These are phyloP conservation scores for Rhadinocentrus ornatus DNA, from an alignment of 2,797 vertebrate species.

Conservation along the genomic window DNA sequence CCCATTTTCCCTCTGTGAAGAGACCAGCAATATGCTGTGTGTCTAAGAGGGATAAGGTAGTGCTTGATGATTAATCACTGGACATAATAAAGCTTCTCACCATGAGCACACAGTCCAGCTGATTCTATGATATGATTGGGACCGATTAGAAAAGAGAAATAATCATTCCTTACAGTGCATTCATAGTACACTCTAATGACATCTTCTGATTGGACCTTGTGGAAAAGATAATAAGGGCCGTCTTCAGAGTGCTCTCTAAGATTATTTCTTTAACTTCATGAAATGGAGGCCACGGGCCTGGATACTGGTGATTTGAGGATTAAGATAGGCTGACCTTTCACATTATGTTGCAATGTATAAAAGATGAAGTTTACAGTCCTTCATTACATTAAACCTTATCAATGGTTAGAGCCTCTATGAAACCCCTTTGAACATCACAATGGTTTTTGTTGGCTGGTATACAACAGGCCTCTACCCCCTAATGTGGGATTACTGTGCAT, in stretches of 20 bases:
- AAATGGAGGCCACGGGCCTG: conserved; percentile 77
- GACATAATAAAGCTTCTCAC: conserved; percentile 79
- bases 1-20: conserved; percentile 51
- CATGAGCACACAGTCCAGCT: conserved; percentile 73
- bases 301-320: conserved; percentile 84
- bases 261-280: conserved; percentile 84
- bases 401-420: conserved; percentile 76
- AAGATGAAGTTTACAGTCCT: conserved; percentile 82
- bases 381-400: conserved; percentile 84
- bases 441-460: conserved; percentile 62
- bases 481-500: conserved; percentile 77
- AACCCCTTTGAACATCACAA: conserved; percentile 78
- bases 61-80: conserved; percentile 78
- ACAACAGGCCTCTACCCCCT: conserved; percentile 78
- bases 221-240: conserved; percentile 77
- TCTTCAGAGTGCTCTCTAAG: conserved; percentile 78
- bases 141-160: conserved; percentile 78
- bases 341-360: conserved; percentile 83
- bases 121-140: conserved; percentile 77
- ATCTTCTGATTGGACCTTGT: conserved; percentile 78
- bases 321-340: conserved; percentile 86
- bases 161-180: conserved; percentile 76
- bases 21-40: conserved; percentile 50
- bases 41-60: conserved; percentile 73
- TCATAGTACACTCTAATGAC: conserved; percentile 77